phyloP scores from a whole-genome alignment of 2,888 invertebrate species.

The Ligdia adustata region DNA sequence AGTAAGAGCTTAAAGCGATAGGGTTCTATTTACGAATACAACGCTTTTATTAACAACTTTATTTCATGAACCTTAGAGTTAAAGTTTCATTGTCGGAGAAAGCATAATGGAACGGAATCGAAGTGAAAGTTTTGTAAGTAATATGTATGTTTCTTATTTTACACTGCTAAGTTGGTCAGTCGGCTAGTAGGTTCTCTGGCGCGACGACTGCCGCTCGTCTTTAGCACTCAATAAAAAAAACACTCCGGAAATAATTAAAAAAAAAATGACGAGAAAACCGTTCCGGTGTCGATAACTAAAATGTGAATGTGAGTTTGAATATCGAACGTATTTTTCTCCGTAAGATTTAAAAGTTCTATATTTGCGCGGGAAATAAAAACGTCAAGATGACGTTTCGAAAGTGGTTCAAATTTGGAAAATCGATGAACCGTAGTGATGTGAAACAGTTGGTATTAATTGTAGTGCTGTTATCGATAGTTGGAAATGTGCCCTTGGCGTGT shows the following conservation, averaged over 20 bases:
- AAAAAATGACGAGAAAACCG: constrained; percentile 68
- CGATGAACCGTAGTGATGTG: constrained; percentile 67
- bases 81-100: constrained; percentile 38
- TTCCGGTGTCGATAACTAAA: constrained; percentile 55
- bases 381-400: constrained; percentile 75
- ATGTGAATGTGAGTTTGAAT: constrained; percentile 52
- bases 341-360: constrained; percentile 34
- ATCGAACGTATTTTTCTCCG: constrained; percentile 37
- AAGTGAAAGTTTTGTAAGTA: constrained; percentile 49
- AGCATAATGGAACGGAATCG: constrained; percentile 54
- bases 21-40: constrained; percentile 47
- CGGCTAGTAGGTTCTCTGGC: constrained; percentile 76
- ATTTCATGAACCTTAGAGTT: constrained; percentile 21
- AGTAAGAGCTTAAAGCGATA: constrained; percentile 58
- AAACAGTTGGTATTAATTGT: constrained; percentile 62
- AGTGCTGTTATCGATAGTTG: constrained; percentile 66
- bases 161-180: constrained; percentile 81
- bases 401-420: constrained; percentile 65
- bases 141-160: constrained; percentile 83
- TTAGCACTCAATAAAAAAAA: constrained; percentile 29
- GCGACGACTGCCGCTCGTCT: constrained; percentile 61
- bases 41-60: constrained; percentile 30
- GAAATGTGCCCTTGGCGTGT: constrained; percentile 59
- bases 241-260: constrained; percentile 34
- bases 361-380: constrained; percentile 60